Base-by-base conservation (phyloP, 2,888 invertebrate species). In the Sinhomidia bicolor region DNA sequence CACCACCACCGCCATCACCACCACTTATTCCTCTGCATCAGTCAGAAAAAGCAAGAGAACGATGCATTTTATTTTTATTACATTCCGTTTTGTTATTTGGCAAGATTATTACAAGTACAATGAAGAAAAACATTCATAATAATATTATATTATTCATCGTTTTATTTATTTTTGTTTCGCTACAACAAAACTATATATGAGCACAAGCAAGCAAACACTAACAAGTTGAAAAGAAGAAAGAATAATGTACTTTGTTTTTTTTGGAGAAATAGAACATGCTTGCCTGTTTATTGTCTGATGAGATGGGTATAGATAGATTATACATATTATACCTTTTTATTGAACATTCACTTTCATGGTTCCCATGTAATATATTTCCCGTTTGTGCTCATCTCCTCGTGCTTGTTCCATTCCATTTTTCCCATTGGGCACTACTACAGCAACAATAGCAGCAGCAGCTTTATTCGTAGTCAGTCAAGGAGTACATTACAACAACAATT, bases 321-420 rank as follows among this genome's bases (percentile, higher is more conserved):
- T 29, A 26, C 32, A 76, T 51, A 47, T 47, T 60, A n/a, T n/a
- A n/a, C n/a, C n/a, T n/a, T 80, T 81, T 81, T 81, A 81, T 81
- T 62, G 60, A 62, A 62, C 47, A 44, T 81, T 81, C 47, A 71
- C 65, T 87, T 87, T 87, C 87, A 81, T 76, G 74, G 80, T 87
- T 87, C 87, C 41, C 81, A 81, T 87, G 85, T 78, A n/a, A 76
- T 20, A 71, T 6, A 23, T 44, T 26, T 41, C 65, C 47, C 62
- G 36, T 54, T 47, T 29, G 60, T 51, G n/a, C 14, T 10, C 41
- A 47, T 23, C 41, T 68, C 68, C 36, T 68, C 68, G 36, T 68
- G n/a, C n/a, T 68, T 17, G 14, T 68, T 68, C 41, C 68, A 68
- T 68, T 68, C n/a, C 68, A 71, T 20, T 29, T 36, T 60, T 79